Conservation (phyloP, 2,888 invertebrate genomes). For the Cerastoderma edule region DNA sequence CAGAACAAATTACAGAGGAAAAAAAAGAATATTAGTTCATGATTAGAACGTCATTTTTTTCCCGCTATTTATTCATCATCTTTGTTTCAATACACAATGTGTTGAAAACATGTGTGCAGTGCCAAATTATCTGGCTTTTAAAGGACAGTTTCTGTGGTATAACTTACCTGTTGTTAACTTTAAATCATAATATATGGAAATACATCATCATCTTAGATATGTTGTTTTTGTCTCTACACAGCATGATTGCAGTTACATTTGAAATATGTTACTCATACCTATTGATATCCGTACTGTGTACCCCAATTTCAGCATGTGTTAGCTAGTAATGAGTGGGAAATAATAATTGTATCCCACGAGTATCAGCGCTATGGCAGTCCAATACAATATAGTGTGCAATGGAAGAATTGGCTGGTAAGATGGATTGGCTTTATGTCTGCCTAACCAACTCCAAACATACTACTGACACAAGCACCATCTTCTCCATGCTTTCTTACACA, state of each 20-base stretch:
- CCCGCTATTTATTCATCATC: too few relatives aligned
- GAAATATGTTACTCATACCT: background rate
- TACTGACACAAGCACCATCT: conserved; percentile 18
- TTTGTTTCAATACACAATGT: too few relatives aligned
- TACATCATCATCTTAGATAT: too few relatives aligned
- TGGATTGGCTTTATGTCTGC: conserved; percentile 12
- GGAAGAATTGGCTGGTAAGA: conserved; percentile 64
- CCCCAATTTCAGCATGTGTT: conserved; percentile 50
- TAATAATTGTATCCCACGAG: conserved; percentile 41
- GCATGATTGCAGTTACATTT: background rate
- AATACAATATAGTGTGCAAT: conserved; percentile 54
- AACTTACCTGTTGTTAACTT: too few relatives aligned
- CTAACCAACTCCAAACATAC: conserved; percentile 3
- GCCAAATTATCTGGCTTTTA: too few relatives aligned
- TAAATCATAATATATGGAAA: too few relatives aligned
- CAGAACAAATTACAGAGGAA: too few relatives aligned
- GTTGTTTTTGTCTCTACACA: too few relatives aligned
- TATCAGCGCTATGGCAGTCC: conserved; percentile 57
- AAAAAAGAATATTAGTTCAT: too few relatives aligned
- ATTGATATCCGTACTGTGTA: background rate
- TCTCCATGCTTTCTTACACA: conserved; percentile 1
- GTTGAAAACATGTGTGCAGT: too few relatives aligned
- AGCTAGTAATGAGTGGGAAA: conserved; percentile 43
- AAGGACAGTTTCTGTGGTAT: too few relatives aligned
- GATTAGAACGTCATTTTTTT: too few relatives aligned